Evolutionary conservation across 2,888 invertebrate species (phyloP), one percentile per base, ranked within the genome.

Genomic region (Ophion costatus): DNA sequence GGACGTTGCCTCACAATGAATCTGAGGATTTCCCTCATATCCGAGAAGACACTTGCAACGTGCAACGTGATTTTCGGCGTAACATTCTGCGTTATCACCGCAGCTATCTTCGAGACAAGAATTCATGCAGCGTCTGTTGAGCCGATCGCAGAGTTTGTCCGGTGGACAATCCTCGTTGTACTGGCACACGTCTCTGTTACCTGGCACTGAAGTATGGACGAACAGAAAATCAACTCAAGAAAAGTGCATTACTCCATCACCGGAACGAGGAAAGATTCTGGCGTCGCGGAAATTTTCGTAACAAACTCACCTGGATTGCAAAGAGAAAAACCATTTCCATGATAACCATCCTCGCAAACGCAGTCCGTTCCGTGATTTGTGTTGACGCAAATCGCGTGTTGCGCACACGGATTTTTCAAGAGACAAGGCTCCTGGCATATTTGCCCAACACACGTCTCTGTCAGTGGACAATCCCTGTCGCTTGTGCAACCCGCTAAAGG

Each of bases 141-240:
- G 94, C 88, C 98, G 95, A 93, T 98, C 98, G 92, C 98, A 98
- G 29, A 97, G 94, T 90, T 97, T 96, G 90, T 97, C 96, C n/a
- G 97, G 97, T 78, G 98, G 97, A 92, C 98, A 98, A 91, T 98
- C 98, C 94, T 97, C 98, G 91, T 98, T 98, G 94, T 97, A 98
- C 93, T 98, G 98, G 92, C 98, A 98, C 75, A 98, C 95, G 88
- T 95, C 95, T 89, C 94, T 94, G 86, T 94, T 93, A 66, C 94
- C 93, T 45, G 92, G 91, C 20, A 94, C 95, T 95, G 88, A 57
- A 92, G 90, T 61, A 56, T 22, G 11, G 10, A 9, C 5, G 22
- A n/a, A n/a, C 22, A n/a, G 22, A 20, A 59, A 59, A 29, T 29
- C 29, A 29, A 29, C 4, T 29, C 29, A 29, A 29, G 29, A 29